Base-by-base conservation (phyloP, 1,140 invertebrate species). In the Bombus pascuorum region DNA sequence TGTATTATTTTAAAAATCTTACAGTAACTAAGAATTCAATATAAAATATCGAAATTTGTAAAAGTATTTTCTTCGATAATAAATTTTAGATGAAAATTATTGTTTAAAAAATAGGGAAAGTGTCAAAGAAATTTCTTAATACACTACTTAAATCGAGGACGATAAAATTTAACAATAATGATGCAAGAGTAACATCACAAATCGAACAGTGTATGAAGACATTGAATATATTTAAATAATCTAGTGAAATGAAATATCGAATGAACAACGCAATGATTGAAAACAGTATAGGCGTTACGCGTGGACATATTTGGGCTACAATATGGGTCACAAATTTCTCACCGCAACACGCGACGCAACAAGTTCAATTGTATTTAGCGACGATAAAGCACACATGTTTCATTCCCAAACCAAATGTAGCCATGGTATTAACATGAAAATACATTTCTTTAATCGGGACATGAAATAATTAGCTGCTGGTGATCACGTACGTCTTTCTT, bases 321-420 rank as follows among this genome's bases (percentile, higher is more conserved):
- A 78, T 72, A 59, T 70, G n/a, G 75, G 74, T 77, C 65, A 78
- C 34, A n/a, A 78, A 77, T 57, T 78, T 32, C 72, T 62, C 66
- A 39, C 9, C 13, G 18, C 12, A 12, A 62, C 34, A 53, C 47
- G 47, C 47, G 13, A 57, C 34, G 47, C n/a, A 66, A 57, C 37
- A n/a, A n/a, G 37, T 72, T 62, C 37, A 70, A 70, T 79, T 47
- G 66, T 62, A 79, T 72, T 47, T 76, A 79, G 22, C 25, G 25
- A 10, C n/a, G 13, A 57, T 71, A 34, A 72, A 53, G 12, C 22
- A 22, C 44, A 32, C 28, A 37, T 37, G 39, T 44, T n/a, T n/a
- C 34, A n/a, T 12, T 78, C n/a, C 39, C 28, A 34, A 74, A 18
- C 47, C 12, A 5, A 57, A 34, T 44, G 25, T 15, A 28, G 8